Evolutionary conservation across 2,113 vertebrate species (phyloP).

Genomic region (Otis tarda): DNA sequence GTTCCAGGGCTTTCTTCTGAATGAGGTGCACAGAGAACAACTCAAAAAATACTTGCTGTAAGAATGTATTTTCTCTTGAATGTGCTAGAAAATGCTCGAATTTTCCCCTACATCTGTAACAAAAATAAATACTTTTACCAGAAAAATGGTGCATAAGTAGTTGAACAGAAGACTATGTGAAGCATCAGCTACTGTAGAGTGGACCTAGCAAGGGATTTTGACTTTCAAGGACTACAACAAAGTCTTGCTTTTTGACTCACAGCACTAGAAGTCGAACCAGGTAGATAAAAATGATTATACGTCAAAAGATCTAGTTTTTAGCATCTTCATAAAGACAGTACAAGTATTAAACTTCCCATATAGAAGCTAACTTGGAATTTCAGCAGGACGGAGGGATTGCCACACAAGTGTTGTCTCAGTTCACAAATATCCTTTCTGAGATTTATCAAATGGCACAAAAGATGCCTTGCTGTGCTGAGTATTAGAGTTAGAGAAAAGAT

Average conservation of each 20-base stretch:
- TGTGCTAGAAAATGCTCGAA: not conserved
- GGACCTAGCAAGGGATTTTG: not conserved
- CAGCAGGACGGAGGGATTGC: not conserved
- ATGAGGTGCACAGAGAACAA: not conserved
- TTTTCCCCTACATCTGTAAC: not conserved
- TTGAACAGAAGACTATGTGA: not conserved
- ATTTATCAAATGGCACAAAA: not conserved
- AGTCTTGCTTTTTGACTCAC: not conserved
- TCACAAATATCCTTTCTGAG: not conserved
- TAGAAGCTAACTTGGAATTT: not conserved
- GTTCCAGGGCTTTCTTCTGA: not conserved
- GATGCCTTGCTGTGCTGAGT: not conserved
- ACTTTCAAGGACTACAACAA: not conserved
- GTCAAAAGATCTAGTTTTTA: not conserved
- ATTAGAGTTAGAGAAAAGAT: not conserved
- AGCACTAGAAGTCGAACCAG: not conserved
- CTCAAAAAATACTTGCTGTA: not conserved
- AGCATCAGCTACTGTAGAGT: not conserved
- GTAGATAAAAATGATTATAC: not conserved
- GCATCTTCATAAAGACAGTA: not conserved
- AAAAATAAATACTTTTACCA: not conserved
- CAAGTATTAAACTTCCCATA: not conserved
- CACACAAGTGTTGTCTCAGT: not conserved
- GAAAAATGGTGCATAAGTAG: not conserved
- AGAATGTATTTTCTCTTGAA: not conserved